phyloP scores from a whole-genome alignment of 2,888 invertebrate species.

The Drosophila atripex region DNA sequence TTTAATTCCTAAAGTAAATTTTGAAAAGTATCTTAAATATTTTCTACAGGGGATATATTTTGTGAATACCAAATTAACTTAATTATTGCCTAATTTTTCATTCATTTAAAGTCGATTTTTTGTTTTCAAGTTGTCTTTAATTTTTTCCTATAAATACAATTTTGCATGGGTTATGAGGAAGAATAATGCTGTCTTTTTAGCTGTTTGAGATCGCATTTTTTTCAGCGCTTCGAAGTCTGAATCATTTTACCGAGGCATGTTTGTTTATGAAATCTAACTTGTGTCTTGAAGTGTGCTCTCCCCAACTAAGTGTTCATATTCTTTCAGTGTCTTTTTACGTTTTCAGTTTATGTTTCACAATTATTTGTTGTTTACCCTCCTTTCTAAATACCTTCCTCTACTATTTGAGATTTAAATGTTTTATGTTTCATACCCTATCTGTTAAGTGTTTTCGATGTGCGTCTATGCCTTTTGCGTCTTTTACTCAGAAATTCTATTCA shows the following conservation, averaged over 20 bases:
- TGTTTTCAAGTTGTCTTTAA: not conserved
- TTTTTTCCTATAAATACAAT: not conserved
- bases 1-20: no score
- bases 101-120: not conserved
- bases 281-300: conserved; percentile 55
- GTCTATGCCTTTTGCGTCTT: conserved; percentile 48
- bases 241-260: conserved; percentile 20
- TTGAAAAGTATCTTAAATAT: no score
- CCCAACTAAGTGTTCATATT: conserved; percentile 26
- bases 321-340: conserved; percentile 23
- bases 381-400: conserved; percentile 22
- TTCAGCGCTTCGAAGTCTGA: conserved; percentile 11
- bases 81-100: not conserved
- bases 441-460: conserved; percentile 61
- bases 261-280: conserved; percentile 41
- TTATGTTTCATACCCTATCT: conserved; percentile 55
- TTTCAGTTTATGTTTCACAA: conserved; percentile 43
- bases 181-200: conserved; percentile 3
- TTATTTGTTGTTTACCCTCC: conserved; percentile 25
- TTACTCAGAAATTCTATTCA: conserved; percentile 21
- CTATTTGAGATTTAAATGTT: conserved; percentile 39
- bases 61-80: no score
- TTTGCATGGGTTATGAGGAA: conserved; percentile 28
- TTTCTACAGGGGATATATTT: not conserved
- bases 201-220: conserved; percentile 5